Base-by-base conservation (phyloP, 1,140 invertebrate genomes). In the Leptonema lineaticorne region DNA sequence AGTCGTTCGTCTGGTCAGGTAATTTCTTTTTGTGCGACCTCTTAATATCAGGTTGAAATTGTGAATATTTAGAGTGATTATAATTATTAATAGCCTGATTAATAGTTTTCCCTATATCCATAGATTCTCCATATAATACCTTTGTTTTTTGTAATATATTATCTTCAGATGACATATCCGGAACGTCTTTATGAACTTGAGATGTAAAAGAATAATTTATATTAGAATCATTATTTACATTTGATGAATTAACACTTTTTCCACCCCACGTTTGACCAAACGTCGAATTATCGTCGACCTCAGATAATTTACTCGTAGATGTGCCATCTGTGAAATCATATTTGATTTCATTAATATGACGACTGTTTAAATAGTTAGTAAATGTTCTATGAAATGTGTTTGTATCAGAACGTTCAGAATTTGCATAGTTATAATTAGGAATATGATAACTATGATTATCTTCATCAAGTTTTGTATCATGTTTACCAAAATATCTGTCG, bases 61-160 rank as follows among this genome's bases (percentile, higher is more conserved):
- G 24, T 46, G 30, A 29, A 14, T 69, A 58, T 53, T 70, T 75
- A 14, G 68, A 27, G 29, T 18, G n/a, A 27, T 46, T 24, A 24
- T 63, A 41, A 16, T 16, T 41, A 58, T 69, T 57, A 41, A 66
- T 65, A 69, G 67, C 24, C 63, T 24, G 0, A 50, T 50, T 37
- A 74, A 74, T 11, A 63, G 70, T 71, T 67, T 76, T 75, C 53
- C 77, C 76, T 5, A 75, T 74, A 8, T 26, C 24, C 8, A 9
- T 11, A 26, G 20, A 2, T 11, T 77, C 76, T 6, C 75, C 74
- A 20, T 14, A 2, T 24, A 20, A 53, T 14, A 24, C 20, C 18
- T 2, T 53, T 26, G 9, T 53, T 7, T 8, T 22, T 11, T 1
- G 22, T 14, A 26, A 9, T 7, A 11, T 26, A 8, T 26, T 5